A percentile compares a stretch with the other conserved stretches of the same genome.
These are phyloP conservation scores for Scolopax mira DNA, from an alignment of 2,113 vertebrate genomes.

Conservation along the genomic window DNA sequence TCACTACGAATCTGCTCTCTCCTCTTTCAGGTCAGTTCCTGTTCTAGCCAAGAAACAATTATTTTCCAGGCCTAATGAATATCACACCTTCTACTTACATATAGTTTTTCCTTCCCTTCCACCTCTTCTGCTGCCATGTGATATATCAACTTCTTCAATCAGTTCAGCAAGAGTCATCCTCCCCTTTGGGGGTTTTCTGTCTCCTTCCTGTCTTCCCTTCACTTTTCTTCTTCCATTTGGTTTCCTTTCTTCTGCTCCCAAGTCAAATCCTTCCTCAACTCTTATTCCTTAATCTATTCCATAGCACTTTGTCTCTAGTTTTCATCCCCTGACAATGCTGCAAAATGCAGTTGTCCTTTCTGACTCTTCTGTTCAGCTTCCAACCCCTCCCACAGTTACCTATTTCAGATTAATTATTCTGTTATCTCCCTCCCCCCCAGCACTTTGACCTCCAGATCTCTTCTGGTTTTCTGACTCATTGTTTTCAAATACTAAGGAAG, in stretches of 20 bases:
- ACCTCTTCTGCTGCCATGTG: background rate
- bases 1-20: background rate
- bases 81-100: background rate
- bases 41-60: background rate
- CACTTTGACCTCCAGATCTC: background rate
- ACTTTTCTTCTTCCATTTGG: background rate
- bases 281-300: background rate
- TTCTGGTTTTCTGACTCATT: background rate
- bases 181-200: background rate
- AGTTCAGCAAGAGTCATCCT: background rate
- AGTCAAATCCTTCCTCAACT: background rate
- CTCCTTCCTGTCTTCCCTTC: background rate
- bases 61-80: background rate
- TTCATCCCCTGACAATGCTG: background rate
- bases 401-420: background rate
- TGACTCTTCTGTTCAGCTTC: background rate
- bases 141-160: background rate
- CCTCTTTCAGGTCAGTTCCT: background rate
- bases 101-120: background rate
- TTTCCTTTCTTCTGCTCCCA: background rate
- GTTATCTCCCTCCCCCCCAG: background rate
- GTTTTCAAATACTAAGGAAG: background rate
- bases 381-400: background rate
- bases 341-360: background rate
- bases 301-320: background rate